Evolutionary conservation across 2,888 invertebrate genomes (phyloP), one percentile per base, ranked within the genome.

Genomic region (Deilephila porcellus): DNA sequence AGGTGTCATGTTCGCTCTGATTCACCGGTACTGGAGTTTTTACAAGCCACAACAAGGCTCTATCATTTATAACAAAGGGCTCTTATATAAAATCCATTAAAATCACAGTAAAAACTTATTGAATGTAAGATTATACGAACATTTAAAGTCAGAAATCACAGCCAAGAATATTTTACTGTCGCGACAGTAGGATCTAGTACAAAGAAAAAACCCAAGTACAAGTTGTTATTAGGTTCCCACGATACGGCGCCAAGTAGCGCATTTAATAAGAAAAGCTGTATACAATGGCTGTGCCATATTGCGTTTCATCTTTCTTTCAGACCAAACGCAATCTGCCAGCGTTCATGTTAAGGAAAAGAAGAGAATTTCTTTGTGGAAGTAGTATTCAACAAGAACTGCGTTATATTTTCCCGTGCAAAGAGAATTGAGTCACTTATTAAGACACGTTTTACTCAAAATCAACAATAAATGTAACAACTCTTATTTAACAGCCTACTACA

Each of bases 281-380:
- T 56, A n/a, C 19, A 56, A 56, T 56, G 17, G 19, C 19, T 56
- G 53, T 56, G 53, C 53, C 53, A 56, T 56, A 56, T 56, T 56
- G 53, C 53, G 53, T 56, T 56, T 56, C 53, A 56, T 56, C 53
- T 56, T 56, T 56, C 53, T 56, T 56, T 56, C 53, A 56, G 53
- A 56, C 53, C 53, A 19, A 56, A 56, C 53, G 53, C 53, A 56
- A 56, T 56, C 53, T 56, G 53, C 53, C 53, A n/a, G 53, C 53
- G 53, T 56, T 56, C 53, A 17, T 4, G 53, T 19, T 56, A 56
- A 56, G 19, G 53, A n/a, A 56, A 56, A 56, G 53, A 17, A 56
- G 11, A 45, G 45, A 45, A 56, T 19, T 56, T 6, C 19, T 56
- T 56, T 56, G 53, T 56, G 19, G 19, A 56, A 19, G 17, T 53